These are phyloP conservation scores for Dascillus cervinus DNA, from an alignment of 2,888 invertebrate species.

Conservation along the genomic window DNA sequence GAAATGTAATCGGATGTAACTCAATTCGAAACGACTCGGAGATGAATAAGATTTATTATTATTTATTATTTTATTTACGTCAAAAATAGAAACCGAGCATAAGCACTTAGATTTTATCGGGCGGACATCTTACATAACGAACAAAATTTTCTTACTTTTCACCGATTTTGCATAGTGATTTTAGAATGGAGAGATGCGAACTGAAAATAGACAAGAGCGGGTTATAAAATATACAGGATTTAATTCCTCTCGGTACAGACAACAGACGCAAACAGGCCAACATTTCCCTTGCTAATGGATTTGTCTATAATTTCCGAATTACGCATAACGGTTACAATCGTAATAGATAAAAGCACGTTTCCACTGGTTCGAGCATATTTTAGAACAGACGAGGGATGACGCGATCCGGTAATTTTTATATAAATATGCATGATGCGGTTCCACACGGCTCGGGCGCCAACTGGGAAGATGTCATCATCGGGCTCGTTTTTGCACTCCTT, in stretches of 20 bases:
- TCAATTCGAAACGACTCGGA: slow-evolving; percentile 21
- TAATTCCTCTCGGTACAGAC: no score
- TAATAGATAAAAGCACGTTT: no score
- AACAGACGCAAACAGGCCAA: no score
- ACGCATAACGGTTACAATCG: no score
- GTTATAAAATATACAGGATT: no score
- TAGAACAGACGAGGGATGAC: slow-evolving; percentile 15
- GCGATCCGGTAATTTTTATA: slow-evolving; percentile 26
- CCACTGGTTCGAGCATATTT: slow-evolving; percentile 16
- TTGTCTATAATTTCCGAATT: no score
- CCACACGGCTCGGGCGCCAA: slow-evolving; percentile 19
- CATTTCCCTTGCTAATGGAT: no score
- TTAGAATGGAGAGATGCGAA: no score
- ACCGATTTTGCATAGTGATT: no score
- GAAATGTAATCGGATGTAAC: slow-evolving; percentile 22
- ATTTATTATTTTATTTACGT: slow-evolving; percentile 20
- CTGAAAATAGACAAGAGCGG: no score
- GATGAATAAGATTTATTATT: slow-evolving; percentile 21
- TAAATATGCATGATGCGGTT: slow-evolving; percentile 29
- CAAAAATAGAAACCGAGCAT: not conserved
- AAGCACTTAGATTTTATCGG: not conserved
- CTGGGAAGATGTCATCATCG: slow-evolving; percentile 17
- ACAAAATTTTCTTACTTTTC: not conserved
- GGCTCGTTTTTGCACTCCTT: slow-evolving; percentile 21
- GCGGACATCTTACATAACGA: not conserved